Base-by-base conservation (phyloP, 2,113 vertebrate species). In the Lophotis ruficrista region DNA sequence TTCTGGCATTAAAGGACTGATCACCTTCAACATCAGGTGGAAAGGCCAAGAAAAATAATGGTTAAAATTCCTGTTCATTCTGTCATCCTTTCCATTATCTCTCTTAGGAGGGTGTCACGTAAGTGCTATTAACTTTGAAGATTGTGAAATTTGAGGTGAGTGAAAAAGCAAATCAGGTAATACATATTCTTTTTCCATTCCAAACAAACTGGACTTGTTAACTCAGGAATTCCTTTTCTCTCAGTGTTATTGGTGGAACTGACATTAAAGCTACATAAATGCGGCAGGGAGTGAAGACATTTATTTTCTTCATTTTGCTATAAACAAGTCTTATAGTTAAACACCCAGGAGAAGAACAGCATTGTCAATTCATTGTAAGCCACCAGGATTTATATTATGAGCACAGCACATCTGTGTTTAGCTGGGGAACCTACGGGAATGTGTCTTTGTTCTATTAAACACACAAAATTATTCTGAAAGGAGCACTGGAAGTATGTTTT, bases 391-490 rank as follows among this genome's bases (percentile, higher is more conserved):
- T 62, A 48, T 4, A 70, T 50, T 12, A 66, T 2, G 5, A 77
- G 7, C 17, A 50, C 10, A 68, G 22, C 5, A 62, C 23, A 27
- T 17, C 30, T 85, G 25, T 73, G 24, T 73, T 85, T 61, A 60
- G 25, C 41, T 80, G 11, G 6, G 0, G 0, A 75, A 50, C 18
- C 15, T 23, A 69, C 6, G 37, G 4, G 37, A 80, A 27, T 33
- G 24, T 38, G 72, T 73, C n/a, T 69, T 56, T 62, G 23, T 43
- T 64, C 12, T 72, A 27, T 43, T 65, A 65, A 69, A 69, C 4
- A 53, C 10, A 30, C 12, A 19, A 53, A 58, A 35, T 51, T 62
- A 8, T 50, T 75, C n/a, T 5, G 64, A 78, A 89, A 62, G 13
- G 6, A 70, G 4, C 12, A 64, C 30, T 28, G 23, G 12, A 62